A percentile compares a stretch with the other conserved stretches of the same genome.
phyloP scores from a whole-genome alignment of 2,888 invertebrate species.

The Eulithis prunata region DNA sequence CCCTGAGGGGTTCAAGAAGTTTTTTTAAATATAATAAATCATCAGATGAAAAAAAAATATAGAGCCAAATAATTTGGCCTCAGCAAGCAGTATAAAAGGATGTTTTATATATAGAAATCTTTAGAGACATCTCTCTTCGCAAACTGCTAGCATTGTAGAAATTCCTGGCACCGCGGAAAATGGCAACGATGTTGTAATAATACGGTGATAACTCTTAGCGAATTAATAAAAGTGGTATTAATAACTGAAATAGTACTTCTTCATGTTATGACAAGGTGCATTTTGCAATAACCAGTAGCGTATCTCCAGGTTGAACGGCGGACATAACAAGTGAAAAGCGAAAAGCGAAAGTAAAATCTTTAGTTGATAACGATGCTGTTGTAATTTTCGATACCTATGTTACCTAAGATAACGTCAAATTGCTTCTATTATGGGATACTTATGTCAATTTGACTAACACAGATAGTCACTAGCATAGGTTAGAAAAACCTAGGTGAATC shows the following conservation, averaged over 20 bases:
- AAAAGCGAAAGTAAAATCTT: neutral
- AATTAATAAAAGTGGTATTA: slow-evolving; percentile 49
- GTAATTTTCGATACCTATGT: too few species aligned
- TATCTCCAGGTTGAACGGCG: slow-evolving; percentile 41
- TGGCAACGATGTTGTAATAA: slow-evolving; percentile 39
- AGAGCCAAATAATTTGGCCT: too few species aligned
- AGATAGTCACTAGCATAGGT: too few species aligned
- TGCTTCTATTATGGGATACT: too few species aligned
- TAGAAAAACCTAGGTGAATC: too few species aligned
- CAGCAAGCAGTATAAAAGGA: too few species aligned
- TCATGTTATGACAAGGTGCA: slow-evolving; percentile 51
- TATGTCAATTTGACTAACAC: too few species aligned
- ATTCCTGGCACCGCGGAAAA: slow-evolving; percentile 30
- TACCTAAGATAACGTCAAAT: too few species aligned
- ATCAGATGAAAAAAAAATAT: too few species aligned
- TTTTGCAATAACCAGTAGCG: slow-evolving; percentile 52
- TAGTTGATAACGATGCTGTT: too few species aligned
- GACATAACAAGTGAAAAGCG: slow-evolving; percentile 11
- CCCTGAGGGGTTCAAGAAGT: too few species aligned
- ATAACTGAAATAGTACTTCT: slow-evolving; percentile 47
- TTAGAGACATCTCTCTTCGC: neutral
- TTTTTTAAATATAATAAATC: too few species aligned
- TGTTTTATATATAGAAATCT: neutral
- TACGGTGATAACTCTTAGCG: slow-evolving; percentile 40
- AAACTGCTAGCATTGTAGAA: slow-evolving; percentile 17